Base-by-base conservation (phyloP, 2,797 vertebrate species). In the Neosalanx taihuensis region DNA sequence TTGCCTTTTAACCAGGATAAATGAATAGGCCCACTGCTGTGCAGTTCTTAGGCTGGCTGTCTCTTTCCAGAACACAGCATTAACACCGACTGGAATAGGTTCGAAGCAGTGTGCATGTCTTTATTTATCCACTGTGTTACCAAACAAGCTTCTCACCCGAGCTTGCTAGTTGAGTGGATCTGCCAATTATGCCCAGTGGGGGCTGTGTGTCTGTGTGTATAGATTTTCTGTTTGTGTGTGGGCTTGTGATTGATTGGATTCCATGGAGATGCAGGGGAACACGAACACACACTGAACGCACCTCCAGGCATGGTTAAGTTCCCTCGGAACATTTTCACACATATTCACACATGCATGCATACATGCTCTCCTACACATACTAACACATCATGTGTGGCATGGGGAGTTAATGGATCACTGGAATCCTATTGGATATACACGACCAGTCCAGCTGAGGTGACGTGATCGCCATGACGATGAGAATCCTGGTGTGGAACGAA, bases 181-280 rank as follows among this genome's bases (percentile, higher is more conserved):
- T 84, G 83, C 84, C 83, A 88, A 86, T 89, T 86, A 81, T 37
- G 67, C 66, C 56, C 69, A 66, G 67, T 53, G 20, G 64, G 71
- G 72, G 81, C 84, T 65, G 76, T 77, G 81, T 51, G 60, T 65
- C 66, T 80, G 83, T 79, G 80, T 69, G 31, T 80, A 86, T 86
- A 74, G 88, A 89, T 88, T 90, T 89, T 65, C 81, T 83, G 78
- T 72, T 85, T 68, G 73, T 71, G 71, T 74, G 73, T 53, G 56
- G 65, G 18, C 26, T 70, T 78, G 13, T 64, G 64, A 86, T 88
- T 89, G 86, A 90, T 89, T 76, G 72, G 76, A 75, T 81, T 71
- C 82, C 77, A 79, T 75, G 69, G 69, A 53, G 35, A 78, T 78
- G 83, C 79, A 80, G 74, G 76, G 29, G 79, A 85, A 81, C 17